A percentile compares a stretch with the other conserved stretches of the same genome.
phyloP scores from a whole-genome alignment of 2,113 vertebrate genomes.

The Sphyrna mokarran region DNA sequence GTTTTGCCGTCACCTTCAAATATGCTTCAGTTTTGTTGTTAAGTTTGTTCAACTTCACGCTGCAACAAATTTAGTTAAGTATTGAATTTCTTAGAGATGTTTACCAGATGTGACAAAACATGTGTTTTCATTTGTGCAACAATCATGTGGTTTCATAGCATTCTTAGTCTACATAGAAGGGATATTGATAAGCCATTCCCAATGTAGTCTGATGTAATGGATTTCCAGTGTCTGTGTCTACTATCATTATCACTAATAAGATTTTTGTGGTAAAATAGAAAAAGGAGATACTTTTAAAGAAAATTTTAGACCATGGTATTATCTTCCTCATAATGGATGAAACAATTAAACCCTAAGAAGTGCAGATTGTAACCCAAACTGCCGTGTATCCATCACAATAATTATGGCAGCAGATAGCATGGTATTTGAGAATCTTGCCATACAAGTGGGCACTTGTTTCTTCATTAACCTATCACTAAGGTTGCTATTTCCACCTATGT shows the following conservation, averaged over 20 bases:
- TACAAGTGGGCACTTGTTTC: too few species aligned
- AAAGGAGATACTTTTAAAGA: not conserved
- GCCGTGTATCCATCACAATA: too few species aligned
- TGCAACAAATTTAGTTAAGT: not conserved
- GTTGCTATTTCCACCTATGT: too few species aligned
- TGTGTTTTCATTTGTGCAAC: not conserved
- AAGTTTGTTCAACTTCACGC: not conserved
- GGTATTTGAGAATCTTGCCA: too few species aligned
- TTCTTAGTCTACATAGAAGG: not conserved
- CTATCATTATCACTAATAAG: not conserved
- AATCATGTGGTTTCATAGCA: not conserved
- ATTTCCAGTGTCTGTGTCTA: not conserved
- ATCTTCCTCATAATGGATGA: too few species aligned
- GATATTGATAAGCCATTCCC: not conserved
- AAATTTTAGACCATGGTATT: not conserved
- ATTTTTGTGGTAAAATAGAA: not conserved
- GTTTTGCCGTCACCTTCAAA: not conserved
- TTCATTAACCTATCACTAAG: too few species aligned
- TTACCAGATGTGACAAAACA: not conserved
- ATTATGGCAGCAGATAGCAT: too few species aligned
- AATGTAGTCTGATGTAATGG: not conserved
- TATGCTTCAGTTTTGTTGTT: not conserved
- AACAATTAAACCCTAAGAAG: too few species aligned
- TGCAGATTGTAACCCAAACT: too few species aligned
- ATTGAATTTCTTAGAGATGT: not conserved